A percentile compares a stretch with the other conserved stretches of the same genome.
These are phyloP conservation scores for Cyprinodon variegatus DNA, from an alignment of 2,113 vertebrate species.

Conservation along the genomic window DNA sequence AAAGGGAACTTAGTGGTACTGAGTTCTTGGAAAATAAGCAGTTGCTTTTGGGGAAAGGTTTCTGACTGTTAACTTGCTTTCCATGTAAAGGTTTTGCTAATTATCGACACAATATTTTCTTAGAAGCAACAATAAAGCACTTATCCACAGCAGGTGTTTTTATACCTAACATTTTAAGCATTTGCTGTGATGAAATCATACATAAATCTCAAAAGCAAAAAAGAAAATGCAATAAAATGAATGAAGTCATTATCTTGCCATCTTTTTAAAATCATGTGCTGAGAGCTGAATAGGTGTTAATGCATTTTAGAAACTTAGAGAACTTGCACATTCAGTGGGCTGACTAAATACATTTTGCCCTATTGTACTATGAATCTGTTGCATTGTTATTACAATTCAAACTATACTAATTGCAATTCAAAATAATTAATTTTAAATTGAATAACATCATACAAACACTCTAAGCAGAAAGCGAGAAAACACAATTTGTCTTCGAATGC, in stretches of 20 bases:
- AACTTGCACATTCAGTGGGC: too few species aligned
- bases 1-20: neutral
- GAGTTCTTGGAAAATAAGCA: neutral
- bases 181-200: slow-evolving; percentile 8
- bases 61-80: neutral
- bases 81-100: neutral
- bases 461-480: too few species aligned
- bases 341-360: too few species aligned
- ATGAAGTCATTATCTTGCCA: slow-evolving; percentile 2
- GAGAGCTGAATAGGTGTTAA: slow-evolving; percentile 10
- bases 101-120: too few species aligned
- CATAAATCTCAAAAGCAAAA: neutral
- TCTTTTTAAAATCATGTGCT: slow-evolving; percentile 5
- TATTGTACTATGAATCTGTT: slow-evolving; percentile 1
- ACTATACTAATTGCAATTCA: slow-evolving; percentile 13
- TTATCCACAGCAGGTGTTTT: too few species aligned
- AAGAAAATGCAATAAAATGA: neutral
- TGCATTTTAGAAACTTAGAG: slow-evolving; percentile 2
- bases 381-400: slow-evolving; percentile 4
- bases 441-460: slow-evolving; percentile 14
- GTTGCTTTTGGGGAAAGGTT: neutral
- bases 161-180: too few species aligned
- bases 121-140: too few species aligned
- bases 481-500: too few species aligned
- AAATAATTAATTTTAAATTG: slow-evolving; percentile 31